phyloP scores from a whole-genome alignment of 2,113 vertebrate species.

The Labrus mixtus region DNA sequence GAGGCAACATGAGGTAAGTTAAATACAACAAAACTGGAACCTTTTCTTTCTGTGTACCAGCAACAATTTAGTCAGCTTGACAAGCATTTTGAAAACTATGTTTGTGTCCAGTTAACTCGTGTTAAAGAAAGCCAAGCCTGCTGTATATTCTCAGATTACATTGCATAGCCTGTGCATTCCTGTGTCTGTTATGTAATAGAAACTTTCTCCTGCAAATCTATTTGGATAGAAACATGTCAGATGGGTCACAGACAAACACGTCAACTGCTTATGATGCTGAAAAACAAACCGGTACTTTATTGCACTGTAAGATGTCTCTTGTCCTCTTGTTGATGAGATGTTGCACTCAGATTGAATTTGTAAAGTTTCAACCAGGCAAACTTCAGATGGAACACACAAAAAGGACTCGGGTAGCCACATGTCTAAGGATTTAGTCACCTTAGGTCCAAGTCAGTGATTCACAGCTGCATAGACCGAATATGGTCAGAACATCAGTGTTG shows the following conservation, averaged over 20 bases:
- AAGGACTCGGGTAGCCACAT: neutral
- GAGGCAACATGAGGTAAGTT: slow-evolving; percentile 59
- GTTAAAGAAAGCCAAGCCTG: slow-evolving; percentile 11
- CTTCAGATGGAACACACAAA: neutral
- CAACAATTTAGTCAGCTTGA: neutral
- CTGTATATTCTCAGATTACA: slow-evolving; percentile 51
- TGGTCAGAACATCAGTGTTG: neutral
- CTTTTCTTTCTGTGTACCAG: neutral
- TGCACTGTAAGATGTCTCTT: neutral
- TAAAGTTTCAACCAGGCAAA: neutral
- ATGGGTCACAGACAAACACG: neutral
- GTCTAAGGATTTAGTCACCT: slow-evolving; percentile 30
- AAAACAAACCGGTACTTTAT: neutral
- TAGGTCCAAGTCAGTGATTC: neutral
- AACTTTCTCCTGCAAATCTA: slow-evolving; percentile 10
- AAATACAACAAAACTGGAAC: slow-evolving; percentile 4
- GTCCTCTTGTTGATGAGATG: neutral
- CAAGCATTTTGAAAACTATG: neutral
- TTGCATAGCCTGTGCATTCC: slow-evolving; percentile 61
- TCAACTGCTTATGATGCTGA: neutral
- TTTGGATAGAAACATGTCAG: neutral
- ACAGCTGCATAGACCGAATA: neutral
- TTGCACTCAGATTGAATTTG: neutral
- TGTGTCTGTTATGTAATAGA: slow-evolving; percentile 64
- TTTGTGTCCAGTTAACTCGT: neutral